Evolutionary conservation across 2,888 invertebrate genomes (phyloP).

Genomic region (Acheta domesticus): DNA sequence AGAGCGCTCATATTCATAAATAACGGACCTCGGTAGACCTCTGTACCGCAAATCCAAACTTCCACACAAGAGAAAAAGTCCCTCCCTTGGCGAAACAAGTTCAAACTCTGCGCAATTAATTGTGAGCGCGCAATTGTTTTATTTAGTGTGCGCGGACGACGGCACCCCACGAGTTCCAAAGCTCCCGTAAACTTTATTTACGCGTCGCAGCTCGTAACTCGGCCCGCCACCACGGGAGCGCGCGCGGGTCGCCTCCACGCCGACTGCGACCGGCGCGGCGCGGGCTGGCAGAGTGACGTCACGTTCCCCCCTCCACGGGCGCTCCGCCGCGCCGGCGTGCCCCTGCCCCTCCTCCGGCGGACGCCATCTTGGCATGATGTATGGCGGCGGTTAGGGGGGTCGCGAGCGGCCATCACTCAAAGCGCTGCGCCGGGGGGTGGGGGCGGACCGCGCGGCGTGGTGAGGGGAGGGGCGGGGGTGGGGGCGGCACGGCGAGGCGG

Average conservation of each 20-base stretch:
- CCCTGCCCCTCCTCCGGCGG: constrained; percentile 34
- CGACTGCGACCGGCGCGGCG: constrained; percentile 12
- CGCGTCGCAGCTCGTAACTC: background rate
- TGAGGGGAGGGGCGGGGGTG: constrained; percentile 37
- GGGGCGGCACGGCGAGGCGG: constrained; percentile 35
- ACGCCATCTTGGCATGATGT: constrained; percentile 56
- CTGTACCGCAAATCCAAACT: too few species aligned
- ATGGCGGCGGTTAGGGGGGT: constrained; percentile 58
- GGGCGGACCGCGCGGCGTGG: constrained; percentile 31
- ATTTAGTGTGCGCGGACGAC: too few species aligned
- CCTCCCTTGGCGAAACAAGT: too few species aligned
- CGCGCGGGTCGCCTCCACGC: background rate
- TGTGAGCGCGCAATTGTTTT: too few species aligned
- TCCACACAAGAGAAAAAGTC: too few species aligned
- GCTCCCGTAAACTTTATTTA: too few species aligned
- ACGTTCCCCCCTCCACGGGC: constrained; percentile 42
- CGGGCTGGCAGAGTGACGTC: constrained; percentile 45
- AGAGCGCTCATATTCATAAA: too few species aligned
- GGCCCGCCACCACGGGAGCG: background rate
- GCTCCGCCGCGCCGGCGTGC: constrained; percentile 32
- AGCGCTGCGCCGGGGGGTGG: constrained; percentile 27
- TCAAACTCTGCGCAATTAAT: too few species aligned
- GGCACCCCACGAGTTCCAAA: too few species aligned
- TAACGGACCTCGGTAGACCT: too few species aligned
- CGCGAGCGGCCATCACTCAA: constrained; percentile 58